Base-by-base conservation (phyloP, 1,140 invertebrate genomes). In the Camponotus floridanus region DNA sequence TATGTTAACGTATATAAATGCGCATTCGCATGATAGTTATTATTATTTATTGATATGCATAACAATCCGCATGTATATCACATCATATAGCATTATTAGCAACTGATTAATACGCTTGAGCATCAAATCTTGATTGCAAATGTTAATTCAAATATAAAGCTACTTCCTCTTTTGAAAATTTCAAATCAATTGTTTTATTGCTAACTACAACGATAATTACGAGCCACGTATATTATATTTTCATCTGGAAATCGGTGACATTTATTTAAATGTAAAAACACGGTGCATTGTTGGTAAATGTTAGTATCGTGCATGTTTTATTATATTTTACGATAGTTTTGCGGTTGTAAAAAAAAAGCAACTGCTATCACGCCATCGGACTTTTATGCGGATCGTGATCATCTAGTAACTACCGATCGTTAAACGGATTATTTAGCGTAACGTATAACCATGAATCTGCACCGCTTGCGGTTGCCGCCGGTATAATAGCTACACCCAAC, bases 391-490 rank as follows among this genome's bases (percentile, higher is more conserved):
- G 11, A 39, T 42, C 61, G n/a, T 33, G 76, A 55, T 68, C 45
- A 36, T 33, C 51, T 21, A 33, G 48, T 7, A 51, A 26, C 4
- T 70, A 55, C 33, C 84, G 87, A 87, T 89, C 85, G 91, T 91
- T 92, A 91, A 90, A 76, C 81, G 88, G 88, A 92, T 91, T 92
- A 92, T 92, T 92, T 92, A 92, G 81, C 86, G 85, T 78, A 51
- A 76, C 86, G 73, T 80, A 91, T 89, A 91, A 88, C 88, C 90
- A 87, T 91, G 92, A 92, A 92, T 92, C 91, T 74, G 84, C 76
- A 79, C 68, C 86, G 89, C 81, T 92, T 91, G 85, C 86, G 86
- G 87, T 91, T 68, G 42, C 80, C 80, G 85, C 74, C 59, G 79
- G 67, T 88, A 87, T 83, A 84, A 91, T 89, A 64, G 70, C 84